A percentile compares a stretch with the other conserved stretches of the same genome.
Conservation (phyloP, 2,888 invertebrate genomes). For the Pseudanteris insignis region DNA sequence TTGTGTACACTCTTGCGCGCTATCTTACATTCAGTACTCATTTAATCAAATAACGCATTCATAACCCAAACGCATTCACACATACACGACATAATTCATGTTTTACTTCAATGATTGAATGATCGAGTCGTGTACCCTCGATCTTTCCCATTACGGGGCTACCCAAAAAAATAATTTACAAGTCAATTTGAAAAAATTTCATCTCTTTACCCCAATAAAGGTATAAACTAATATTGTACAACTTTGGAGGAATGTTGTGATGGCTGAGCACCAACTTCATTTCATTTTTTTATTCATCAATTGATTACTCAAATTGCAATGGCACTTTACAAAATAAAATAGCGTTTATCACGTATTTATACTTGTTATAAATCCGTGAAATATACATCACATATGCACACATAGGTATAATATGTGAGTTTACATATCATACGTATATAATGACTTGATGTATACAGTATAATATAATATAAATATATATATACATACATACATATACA, state of each 20-base stretch:
- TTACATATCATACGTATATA: constrained; percentile 12
- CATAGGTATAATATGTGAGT: constrained; percentile 9
- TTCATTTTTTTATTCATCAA: constrained; percentile 50
- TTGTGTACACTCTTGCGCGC: constrained; percentile 35
- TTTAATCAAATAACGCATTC: constrained; percentile 11
- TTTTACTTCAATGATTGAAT: constrained; percentile 44
- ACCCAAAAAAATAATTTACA: constrained; percentile 53
- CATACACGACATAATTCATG: constrained; percentile 52
- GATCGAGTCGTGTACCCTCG: constrained; percentile 41
- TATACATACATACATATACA: constrained; percentile 45
- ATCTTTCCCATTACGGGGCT: constrained; percentile 40
- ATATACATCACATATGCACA: constrained; percentile 10
- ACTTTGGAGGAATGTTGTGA: constrained; percentile 67
- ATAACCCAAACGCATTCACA: constrained; percentile 46
- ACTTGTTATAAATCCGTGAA: constrained; percentile 44
- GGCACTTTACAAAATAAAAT: constrained; percentile 67
- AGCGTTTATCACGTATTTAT: constrained; percentile 61
- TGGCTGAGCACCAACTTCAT: constrained; percentile 65
- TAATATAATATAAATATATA: constrained; percentile 49
- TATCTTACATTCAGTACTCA: constrained; percentile 10
- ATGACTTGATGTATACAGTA: constrained; percentile 26
- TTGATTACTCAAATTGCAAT: constrained; percentile 65
- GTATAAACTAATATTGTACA: constrained; percentile 67
- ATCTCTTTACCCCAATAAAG: constrained; percentile 53
- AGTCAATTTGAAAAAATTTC: constrained; percentile 38